Conservation (phyloP, 2,113 vertebrate species). For the Panthera tigris region DNA sequence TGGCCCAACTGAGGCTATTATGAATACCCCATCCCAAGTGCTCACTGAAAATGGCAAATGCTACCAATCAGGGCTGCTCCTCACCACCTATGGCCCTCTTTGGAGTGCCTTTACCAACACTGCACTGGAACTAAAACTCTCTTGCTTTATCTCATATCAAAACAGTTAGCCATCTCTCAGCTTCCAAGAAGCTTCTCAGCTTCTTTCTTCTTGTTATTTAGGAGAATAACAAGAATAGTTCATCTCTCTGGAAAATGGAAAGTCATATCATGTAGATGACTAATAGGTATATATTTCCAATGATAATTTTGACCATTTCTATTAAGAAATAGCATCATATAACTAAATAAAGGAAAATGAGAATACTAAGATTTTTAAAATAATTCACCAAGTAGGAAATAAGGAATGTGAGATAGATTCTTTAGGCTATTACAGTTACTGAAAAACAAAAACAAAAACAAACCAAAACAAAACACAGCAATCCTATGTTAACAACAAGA, state of each 20-base stretch:
- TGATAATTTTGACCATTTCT: background rate
- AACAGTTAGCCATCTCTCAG: background rate
- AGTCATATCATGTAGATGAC: background rate
- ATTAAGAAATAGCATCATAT: background rate
- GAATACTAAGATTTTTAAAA: background rate
- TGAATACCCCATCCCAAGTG: rapidly evolving
- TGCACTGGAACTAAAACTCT: background rate
- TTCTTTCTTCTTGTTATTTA: background rate
- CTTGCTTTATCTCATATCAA: background rate
- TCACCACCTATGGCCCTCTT: background rate
- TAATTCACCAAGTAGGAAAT: background rate
- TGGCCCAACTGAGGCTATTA: background rate
- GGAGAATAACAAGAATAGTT: background rate
- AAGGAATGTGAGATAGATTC: background rate
- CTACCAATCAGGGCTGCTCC: too few relatives aligned
- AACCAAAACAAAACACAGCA: background rate
- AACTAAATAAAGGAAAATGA: background rate
- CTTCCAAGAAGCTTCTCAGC: background rate
- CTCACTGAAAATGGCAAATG: background rate
- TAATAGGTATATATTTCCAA: background rate
- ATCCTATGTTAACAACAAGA: background rate
- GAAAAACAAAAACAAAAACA: too few relatives aligned
- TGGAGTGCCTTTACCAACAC: background rate
- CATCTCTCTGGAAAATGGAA: background rate
- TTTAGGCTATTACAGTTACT: background rate